Evolutionary conservation across 2,113 vertebrate species (phyloP).

Genomic region (Phrynocephalus versicolor): DNA sequence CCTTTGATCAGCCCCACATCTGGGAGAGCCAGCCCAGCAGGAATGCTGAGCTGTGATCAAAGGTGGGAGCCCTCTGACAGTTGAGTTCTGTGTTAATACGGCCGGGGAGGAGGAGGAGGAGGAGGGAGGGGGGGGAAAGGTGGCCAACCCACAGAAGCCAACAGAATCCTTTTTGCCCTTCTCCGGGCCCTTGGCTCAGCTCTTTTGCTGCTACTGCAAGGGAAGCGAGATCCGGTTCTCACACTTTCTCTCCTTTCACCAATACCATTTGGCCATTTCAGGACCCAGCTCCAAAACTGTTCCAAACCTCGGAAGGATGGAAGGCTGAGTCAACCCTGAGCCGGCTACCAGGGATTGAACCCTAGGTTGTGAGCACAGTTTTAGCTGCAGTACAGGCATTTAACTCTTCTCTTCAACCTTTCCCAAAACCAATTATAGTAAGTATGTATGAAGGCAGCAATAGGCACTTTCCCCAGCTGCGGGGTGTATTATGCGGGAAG

Average conservation of each 20-base stretch:
- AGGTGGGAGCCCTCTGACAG: slow-evolving; percentile 77
- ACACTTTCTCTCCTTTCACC: neutral
- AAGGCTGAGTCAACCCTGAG: too few relatives aligned
- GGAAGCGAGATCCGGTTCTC: neutral
- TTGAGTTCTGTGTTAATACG: slow-evolving; percentile 52
- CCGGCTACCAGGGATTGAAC: too few relatives aligned
- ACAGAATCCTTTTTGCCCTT: neutral
- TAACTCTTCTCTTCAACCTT: too few relatives aligned
- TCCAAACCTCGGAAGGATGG: too few relatives aligned
- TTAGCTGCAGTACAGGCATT: too few relatives aligned
- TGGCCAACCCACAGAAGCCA: neutral
- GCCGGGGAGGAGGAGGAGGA: neutral
- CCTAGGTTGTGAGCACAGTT: too few relatives aligned
- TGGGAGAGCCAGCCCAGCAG: slow-evolving; percentile 73
- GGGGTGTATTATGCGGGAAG: neutral
- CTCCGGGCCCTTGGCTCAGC: fast-evolving
- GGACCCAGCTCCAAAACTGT: fast-evolving
- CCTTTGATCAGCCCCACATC: slow-evolving; percentile 81
- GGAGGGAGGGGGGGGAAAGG: neutral
- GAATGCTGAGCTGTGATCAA: slow-evolving; percentile 78
- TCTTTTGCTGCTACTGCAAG: neutral
- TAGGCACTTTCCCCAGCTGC: neutral
- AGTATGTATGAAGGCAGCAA: too few relatives aligned
- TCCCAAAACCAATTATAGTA: too few relatives aligned
- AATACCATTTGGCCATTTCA: fast-evolving